Base-by-base conservation (phyloP, 2,888 invertebrate genomes). In the Stenolophus ochropezus region DNA sequence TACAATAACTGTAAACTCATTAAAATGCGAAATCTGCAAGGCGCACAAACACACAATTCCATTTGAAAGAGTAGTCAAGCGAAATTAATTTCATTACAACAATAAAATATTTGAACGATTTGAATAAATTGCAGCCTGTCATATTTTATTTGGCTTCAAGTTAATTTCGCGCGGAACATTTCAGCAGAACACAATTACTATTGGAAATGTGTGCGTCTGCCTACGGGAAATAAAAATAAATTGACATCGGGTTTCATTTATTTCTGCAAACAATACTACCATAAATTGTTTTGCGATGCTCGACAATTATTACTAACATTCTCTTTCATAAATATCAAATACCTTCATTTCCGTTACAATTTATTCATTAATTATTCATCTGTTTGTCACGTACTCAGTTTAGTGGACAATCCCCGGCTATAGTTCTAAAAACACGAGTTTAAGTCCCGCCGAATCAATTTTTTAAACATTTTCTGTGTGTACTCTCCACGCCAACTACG, bases 171-270 rank as follows among this genome's bases (percentile, higher is more conserved):
- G 20, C 56, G 56, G 56, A 21, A 56, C 23, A 61, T 25, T 61
- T 61, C 61, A 61, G 61, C 25, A 14, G 25, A 69, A 69, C 33
- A 33, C 16, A 69, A 69, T 69, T 69, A 69, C 33, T 33, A 33
- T 27, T 69, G 65, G 20, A 69, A 69, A 69, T n/a, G 33, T 27
- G 11, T 69, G 33, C 33, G 33, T 16, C 11, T 69, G 65, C 65
- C 65, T 69, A 33, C 65, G 65, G 65, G 65, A 69, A 65, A 69
- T 33, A 69, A 27, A 33, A 33, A 69, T 69, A 69, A 69, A 69
- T 69, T 69, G 65, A 33, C 27, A 69, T 69, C 65, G 14, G 65
- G 5, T 69, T 69, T 69, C 18, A 69, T 65, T 65, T 65, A 65
- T 65, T 25, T 65, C 11, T 21, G 21, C 61, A 61, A 69, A 69